Percentiles rank a stretch among this genome's conserved stretches.
Conservation (phyloP, 2,797 vertebrate genomes). For the Galagoides demidoff region DNA sequence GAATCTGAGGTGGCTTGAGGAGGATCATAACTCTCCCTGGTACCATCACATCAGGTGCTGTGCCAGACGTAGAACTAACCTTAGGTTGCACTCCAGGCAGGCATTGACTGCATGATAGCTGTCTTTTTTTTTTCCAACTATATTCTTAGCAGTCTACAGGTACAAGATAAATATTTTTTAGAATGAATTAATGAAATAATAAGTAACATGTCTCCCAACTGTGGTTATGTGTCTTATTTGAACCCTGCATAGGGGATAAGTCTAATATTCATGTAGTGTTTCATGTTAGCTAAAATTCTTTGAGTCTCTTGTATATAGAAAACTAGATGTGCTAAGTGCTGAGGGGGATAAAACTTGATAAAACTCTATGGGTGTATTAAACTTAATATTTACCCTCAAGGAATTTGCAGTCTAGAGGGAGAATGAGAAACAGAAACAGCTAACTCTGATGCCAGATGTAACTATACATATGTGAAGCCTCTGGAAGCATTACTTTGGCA, state of each 20-base stretch:
- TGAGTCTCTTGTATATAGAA: not conserved
- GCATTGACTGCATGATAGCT: not conserved
- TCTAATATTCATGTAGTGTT: not conserved
- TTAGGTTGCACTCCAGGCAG: not conserved
- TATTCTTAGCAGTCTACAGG: not conserved
- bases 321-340: not conserved
- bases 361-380: not conserved
- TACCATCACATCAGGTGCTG: not conserved
- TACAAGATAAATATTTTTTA: not conserved
- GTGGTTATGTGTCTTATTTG: not conserved
- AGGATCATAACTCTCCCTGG: not conserved
- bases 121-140: not conserved
- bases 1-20: rapidly evolving
- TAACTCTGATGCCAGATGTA: not conserved
- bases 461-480: not conserved
- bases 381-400: not conserved
- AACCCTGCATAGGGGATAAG: not conserved
- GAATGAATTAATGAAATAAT: not conserved
- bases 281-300: not conserved
- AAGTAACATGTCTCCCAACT: not conserved
- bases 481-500: not conserved
- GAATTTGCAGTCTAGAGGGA: not conserved
- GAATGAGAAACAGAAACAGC: not conserved
- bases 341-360: too few species aligned
- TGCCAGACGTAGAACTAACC: too few species aligned